Conservation (phyloP, 2,113 vertebrate genomes). For the Brevimyrus niger region DNA sequence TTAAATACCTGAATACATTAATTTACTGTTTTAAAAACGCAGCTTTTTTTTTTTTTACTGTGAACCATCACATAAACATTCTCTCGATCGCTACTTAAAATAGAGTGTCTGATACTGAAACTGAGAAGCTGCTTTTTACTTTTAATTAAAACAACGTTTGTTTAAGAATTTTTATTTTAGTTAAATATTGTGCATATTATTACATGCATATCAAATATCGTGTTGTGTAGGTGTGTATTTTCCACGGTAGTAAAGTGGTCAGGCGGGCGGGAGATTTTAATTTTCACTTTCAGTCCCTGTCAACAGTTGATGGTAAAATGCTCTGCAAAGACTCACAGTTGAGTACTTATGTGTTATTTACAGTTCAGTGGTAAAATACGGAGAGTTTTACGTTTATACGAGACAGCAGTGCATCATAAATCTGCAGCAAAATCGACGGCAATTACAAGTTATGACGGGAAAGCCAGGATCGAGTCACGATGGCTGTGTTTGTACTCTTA, state of each 20-base stretch:
- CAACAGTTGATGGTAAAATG: neutral
- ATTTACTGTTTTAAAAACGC: neutral
- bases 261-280: neutral
- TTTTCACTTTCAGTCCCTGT: slow-evolving; percentile 14
- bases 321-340: neutral
- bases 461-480: neutral
- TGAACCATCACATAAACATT: neutral
- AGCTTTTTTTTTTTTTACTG: neutral
- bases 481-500: neutral
- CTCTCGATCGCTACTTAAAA: neutral
- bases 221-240: neutral
- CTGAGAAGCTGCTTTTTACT: neutral
- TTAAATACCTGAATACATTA: neutral
- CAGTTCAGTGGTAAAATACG: slow-evolving; percentile 8
- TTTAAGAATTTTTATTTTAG: neutral
- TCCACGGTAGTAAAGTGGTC: neutral
- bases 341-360: neutral
- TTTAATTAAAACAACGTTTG: neutral
- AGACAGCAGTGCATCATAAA: neutral
- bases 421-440: neutral
- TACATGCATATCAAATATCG: neutral
- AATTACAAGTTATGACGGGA: neutral
- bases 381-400: neutral
- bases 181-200: neutral
- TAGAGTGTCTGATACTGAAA: neutral